Base-by-base conservation (phyloP, 2,888 invertebrate genomes). In the Dione juno region DNA sequence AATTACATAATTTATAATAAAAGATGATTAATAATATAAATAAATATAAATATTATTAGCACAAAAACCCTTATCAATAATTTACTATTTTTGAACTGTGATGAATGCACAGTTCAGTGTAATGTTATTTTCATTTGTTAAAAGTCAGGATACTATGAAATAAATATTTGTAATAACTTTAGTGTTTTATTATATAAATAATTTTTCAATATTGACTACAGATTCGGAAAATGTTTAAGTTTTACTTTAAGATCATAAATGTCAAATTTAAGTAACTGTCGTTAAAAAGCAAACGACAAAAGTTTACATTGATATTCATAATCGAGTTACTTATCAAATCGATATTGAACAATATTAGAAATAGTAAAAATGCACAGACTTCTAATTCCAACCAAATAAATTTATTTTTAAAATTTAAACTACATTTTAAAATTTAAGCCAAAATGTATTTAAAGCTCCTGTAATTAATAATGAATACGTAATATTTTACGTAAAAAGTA, bases 201-300 rank as follows among this genome's bases (percentile, higher is more conserved):
- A n/a, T 28, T 21, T 28, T 13, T 41, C 8, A 19, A 41, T 19
- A 61, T 41, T 61, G 28, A 10, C 10, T 19, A 91, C 85, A 90
- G 88, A 88, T 88, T 88, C 86, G 72, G 75, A 80, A 85, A 9
- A 1, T 86, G 87, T 87, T 80, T 80, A 83, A 81, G 79, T 77
- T 79, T 80, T 77, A 75, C 78, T 76, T 77, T 73, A 82, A 80
- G 81, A 82, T 82, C 82, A 84, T 78, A 89, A 91, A 82, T 90
- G 93, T 93, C 93, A 93, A 93, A 92, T 87, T 90, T 90, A 89
- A 88, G 88, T 89, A 90, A 91, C 90, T 91, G 92, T 92, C 92
- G 91, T 54, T 54, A 53, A 21, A 54, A 53, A 43, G 67, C 52
- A 43, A 52, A 61, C 35, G 61, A 59, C 50, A 41, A 28, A 21